phyloP scores from a whole-genome alignment of 2,797 vertebrate species.

The Squalus acanthias region DNA sequence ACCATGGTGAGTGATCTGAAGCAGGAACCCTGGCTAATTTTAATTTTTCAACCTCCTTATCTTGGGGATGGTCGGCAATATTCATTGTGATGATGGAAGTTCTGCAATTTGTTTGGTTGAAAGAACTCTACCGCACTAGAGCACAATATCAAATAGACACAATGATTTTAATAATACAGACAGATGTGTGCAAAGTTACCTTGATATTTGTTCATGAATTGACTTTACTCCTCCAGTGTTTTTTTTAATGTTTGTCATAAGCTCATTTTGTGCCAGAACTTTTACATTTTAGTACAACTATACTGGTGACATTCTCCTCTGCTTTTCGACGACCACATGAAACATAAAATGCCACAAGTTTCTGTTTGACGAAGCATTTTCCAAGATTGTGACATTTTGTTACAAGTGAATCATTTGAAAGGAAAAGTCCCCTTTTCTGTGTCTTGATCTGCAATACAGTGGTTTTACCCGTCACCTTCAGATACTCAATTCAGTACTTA shows the following conservation, averaged over 20 bases:
- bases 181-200: neutral
- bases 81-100: neutral
- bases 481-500: slow-evolving; percentile 1
- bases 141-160: neutral
- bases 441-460: neutral
- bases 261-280: neutral
- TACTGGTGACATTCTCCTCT: neutral
- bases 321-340: neutral
- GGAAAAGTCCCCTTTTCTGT: slow-evolving; percentile 27
- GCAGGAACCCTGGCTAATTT: neutral
- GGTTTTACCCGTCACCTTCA: slow-evolving; percentile 1
- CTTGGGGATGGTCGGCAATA: neutral
- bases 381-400: slow-evolving; percentile 19
- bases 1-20: neutral
- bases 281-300: neutral
- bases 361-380: slow-evolving; percentile 22
- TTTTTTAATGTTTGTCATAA: neutral
- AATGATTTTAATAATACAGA: neutral
- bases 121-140: neutral
- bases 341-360: neutral
- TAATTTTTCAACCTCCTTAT: neutral
- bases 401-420: slow-evolving; percentile 25
- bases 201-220: neutral
- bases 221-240: neutral
- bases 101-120: neutral